A percentile compares a stretch with the other conserved stretches of the same genome.
These are phyloP conservation scores for Gadopsis bispinosus DNA, from an alignment of 2,797 vertebrate genomes.

Conservation along the genomic window DNA sequence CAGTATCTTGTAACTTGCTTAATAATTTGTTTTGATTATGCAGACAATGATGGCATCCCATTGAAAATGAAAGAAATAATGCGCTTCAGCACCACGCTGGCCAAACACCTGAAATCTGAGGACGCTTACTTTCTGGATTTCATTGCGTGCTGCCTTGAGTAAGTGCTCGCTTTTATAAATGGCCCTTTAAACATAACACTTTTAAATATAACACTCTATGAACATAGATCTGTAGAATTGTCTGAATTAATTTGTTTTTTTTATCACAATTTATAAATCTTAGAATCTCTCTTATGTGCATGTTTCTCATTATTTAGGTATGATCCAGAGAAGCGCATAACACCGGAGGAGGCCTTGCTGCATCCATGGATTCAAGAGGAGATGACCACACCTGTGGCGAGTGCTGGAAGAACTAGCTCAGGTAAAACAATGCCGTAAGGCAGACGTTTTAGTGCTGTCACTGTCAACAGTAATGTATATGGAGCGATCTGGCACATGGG, in stretches of 20 bases:
- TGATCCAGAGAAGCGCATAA: slow-evolving; percentile 87
- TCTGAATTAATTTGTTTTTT: too few species aligned
- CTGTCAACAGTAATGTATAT: too few species aligned
- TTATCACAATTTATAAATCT: background rate
- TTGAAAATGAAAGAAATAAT: slow-evolving; percentile 83
- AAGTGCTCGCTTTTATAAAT: slow-evolving; percentile 58
- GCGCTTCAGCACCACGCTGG: slow-evolving; percentile 70
- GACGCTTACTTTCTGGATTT: slow-evolving; percentile 76
- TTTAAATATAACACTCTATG: too few species aligned
- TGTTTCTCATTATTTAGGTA: slow-evolving; percentile 68
- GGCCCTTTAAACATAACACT: background rate
- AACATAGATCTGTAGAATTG: too few species aligned
- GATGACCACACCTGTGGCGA: background rate
- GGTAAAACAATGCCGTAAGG: background rate
- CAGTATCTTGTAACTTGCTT: background rate
- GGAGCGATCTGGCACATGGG: too few species aligned
- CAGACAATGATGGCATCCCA: slow-evolving; percentile 58
- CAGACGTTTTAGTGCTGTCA: too few species aligned
- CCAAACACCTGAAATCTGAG: slow-evolving; percentile 83
- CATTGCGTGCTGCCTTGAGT: slow-evolving; percentile 87
- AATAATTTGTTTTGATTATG: background rate
- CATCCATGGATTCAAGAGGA: slow-evolving; percentile 84
- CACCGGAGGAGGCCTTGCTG: slow-evolving; percentile 86
- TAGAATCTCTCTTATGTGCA: background rate
- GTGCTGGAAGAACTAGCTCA: background rate